Conservation (phyloP, 2,888 invertebrate species). For the Serripes groenlandicus region DNA sequence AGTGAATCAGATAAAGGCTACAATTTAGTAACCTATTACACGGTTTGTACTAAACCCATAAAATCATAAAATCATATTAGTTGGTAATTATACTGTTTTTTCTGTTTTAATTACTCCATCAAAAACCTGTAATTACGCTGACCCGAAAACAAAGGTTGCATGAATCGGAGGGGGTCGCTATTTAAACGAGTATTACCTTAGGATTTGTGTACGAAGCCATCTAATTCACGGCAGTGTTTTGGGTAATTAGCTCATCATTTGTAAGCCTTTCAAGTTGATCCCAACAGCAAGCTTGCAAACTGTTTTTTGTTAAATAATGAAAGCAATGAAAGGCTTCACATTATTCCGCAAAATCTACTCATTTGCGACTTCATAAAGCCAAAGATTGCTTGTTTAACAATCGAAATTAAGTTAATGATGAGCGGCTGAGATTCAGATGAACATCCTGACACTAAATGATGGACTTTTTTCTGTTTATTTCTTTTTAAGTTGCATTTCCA, state of each 20-base stretch:
- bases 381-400: constrained; percentile 28
- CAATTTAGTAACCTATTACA: too few species aligned
- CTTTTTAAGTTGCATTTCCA: constrained; percentile 16
- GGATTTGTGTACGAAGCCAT: constrained; percentile 16
- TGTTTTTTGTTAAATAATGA: constrained; percentile 31
- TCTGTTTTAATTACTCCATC: constrained; percentile 4
- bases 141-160: constrained; percentile 22
- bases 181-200: background rate
- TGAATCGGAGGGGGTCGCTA: background rate
- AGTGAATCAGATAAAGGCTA: too few species aligned
- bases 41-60: too few species aligned
- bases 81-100: constrained; percentile 1
- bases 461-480: constrained; percentile 1
- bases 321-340: constrained; percentile 23
- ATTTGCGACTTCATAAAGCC: constrained; percentile 31
- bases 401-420: constrained; percentile 17
- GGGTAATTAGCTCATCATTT: constrained; percentile 25
- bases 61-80: constrained; percentile 4
- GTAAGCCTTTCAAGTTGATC: constrained; percentile 24
- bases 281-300: constrained; percentile 25
- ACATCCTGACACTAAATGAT: constrained; percentile 10
- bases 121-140: constrained; percentile 11
- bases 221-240: constrained; percentile 18
- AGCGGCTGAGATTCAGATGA: background rate
- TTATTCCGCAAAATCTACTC: constrained; percentile 24